phyloP scores from a whole-genome alignment of 2,113 vertebrate genomes.

The Neopipo cinnamomea region DNA sequence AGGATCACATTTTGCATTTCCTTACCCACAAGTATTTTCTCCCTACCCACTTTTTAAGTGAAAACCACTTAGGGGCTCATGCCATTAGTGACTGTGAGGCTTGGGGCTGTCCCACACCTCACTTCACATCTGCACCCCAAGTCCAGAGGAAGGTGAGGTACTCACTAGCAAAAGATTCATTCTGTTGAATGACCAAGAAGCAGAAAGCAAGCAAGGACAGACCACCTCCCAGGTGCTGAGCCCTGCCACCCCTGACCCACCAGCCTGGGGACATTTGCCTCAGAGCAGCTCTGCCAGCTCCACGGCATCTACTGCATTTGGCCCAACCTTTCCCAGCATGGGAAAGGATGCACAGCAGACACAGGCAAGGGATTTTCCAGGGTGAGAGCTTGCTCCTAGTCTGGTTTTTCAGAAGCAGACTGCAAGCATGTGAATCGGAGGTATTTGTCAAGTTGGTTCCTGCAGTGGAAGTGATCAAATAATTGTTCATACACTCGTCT shows the following conservation, averaged over 20 bases:
- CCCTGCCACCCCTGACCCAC: not conserved
- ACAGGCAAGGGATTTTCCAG: slow-evolving; percentile 3
- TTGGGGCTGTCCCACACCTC: not conserved
- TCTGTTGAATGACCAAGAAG: not conserved
- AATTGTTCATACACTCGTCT: slow-evolving; percentile 7
- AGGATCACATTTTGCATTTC: not conserved
- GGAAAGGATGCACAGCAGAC: slow-evolving; percentile 17
- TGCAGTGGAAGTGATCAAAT: slow-evolving; percentile 16
- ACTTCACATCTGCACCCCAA: not conserved
- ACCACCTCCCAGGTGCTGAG: not conserved
- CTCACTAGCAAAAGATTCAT: not conserved
- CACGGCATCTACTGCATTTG: not conserved
- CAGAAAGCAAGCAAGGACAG: not conserved
- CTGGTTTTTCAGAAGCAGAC: slow-evolving; percentile 14
- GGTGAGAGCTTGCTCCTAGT: not conserved
- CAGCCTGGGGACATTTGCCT: not conserved
- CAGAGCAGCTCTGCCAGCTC: not conserved
- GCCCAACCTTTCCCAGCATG: not conserved
- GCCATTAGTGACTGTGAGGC: not conserved
- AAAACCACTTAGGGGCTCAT: not conserved
- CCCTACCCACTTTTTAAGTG: not conserved
- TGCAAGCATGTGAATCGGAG: not conserved
- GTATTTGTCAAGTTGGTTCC: slow-evolving; percentile 48
- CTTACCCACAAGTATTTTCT: not conserved
- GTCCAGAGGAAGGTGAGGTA: not conserved